Percentiles rank a stretch among this genome's conserved stretches.
Conservation (phyloP, 2,888 invertebrate species). For the Axea sp. region DNA sequence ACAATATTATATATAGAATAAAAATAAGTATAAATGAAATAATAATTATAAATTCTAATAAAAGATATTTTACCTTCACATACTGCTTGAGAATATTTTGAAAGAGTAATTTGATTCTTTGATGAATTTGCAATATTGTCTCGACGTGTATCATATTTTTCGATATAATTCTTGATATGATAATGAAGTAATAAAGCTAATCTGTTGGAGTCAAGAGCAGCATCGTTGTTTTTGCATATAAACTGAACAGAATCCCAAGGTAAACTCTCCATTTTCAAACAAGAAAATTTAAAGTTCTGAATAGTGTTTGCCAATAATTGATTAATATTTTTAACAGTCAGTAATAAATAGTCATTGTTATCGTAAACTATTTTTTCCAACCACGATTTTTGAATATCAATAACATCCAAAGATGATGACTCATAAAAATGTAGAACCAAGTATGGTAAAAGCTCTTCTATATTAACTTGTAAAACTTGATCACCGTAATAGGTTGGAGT, state of each 20-base stretch:
- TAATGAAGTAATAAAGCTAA: slow-evolving; percentile 80
- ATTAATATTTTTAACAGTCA: slow-evolving; percentile 53
- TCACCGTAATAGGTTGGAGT: not conserved
- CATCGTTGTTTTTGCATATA: slow-evolving; percentile 14
- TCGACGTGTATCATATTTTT: not conserved
- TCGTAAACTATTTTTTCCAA: slow-evolving; percentile 15
- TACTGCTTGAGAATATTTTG: slow-evolving; percentile 81
- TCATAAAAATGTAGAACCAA: slow-evolving; percentile 79
- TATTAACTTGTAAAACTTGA: not conserved
- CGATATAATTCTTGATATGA: slow-evolving; percentile 67
- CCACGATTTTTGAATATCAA: slow-evolving; percentile 74
- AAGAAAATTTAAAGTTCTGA: slow-evolving; percentile 47
- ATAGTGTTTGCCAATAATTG: slow-evolving; percentile 62
- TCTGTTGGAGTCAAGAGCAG: slow-evolving; percentile 74
- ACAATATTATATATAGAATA: no score
- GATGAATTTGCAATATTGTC: no score
- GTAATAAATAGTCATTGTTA: slow-evolving; percentile 4
- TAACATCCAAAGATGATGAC: slow-evolving; percentile 76
- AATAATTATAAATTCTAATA: not conserved
- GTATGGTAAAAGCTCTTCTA: slow-evolving; percentile 68
- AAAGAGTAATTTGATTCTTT: slow-evolving; percentile 79
- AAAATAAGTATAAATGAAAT: not conserved
- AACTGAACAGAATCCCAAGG: slow-evolving; percentile 67
- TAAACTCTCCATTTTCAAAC: slow-evolving; percentile 37
- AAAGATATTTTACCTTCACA: slow-evolving; percentile 67